Conservation (phyloP, 37 sponge, comb jelly and placozoan genomes). For the Diacarnus erythraeanus region DNA sequence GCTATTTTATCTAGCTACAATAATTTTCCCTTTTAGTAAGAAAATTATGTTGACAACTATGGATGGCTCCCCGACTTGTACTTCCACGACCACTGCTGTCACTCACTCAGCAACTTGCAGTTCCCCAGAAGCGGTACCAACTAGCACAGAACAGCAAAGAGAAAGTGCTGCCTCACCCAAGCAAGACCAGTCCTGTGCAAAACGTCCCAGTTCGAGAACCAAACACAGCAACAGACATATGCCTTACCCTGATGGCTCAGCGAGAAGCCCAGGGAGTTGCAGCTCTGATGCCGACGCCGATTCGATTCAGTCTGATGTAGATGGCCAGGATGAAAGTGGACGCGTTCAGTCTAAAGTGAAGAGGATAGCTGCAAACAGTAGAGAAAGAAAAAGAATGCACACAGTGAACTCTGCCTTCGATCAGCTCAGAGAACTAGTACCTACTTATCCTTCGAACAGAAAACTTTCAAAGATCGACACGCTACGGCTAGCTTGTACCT, state of each 20-base stretch:
- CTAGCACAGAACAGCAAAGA: background rate
- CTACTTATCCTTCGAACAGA: slow-evolving; percentile 86
- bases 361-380: slow-evolving; percentile 75
- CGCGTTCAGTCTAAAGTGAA: slow-evolving; percentile 15
- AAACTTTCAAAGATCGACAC: slow-evolving; percentile 97
- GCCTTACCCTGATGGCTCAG: slow-evolving; percentile 25
- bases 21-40: too few relatives aligned
- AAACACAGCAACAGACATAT: slow-evolving; percentile 12
- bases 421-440: slow-evolving; percentile 80
- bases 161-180: slow-evolving; percentile 18
- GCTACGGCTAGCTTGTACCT: slow-evolving; percentile 77
- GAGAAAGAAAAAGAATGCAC: slow-evolving; percentile 92
- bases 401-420: slow-evolving; percentile 92
- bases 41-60: slow-evolving; percentile 5
- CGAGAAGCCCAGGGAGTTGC: slow-evolving; percentile 36
- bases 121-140: background rate
- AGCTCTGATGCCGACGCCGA: slow-evolving; percentile 58
- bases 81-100: background rate
- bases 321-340: background rate
- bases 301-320: background rate
- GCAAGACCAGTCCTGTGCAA: slow-evolving; percentile 1
- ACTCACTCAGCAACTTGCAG: background rate
- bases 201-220: background rate
- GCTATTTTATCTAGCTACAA: too few relatives aligned
- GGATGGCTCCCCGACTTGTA: slow-evolving; percentile 5